A percentile compares a stretch with the other conserved stretches of the same genome.
These are phyloP conservation scores for Cololabis saira DNA, from an alignment of 2,113 vertebrate genomes.

Conservation along the genomic window DNA sequence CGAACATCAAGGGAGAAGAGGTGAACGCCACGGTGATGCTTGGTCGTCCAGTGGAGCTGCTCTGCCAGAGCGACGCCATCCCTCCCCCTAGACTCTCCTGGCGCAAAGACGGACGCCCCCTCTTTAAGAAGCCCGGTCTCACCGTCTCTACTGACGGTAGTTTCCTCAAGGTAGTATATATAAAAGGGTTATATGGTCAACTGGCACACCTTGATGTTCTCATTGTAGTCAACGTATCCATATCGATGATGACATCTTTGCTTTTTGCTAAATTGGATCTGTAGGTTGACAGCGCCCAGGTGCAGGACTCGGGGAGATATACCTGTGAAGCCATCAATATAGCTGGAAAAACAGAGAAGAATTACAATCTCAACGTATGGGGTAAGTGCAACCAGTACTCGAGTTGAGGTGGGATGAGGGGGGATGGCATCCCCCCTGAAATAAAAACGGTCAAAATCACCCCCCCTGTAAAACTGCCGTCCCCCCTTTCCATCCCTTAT, in stretches of 20 bases:
- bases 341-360: constrained; percentile 95
- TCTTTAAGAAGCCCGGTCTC: constrained; percentile 88
- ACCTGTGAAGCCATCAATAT: constrained; percentile 95
- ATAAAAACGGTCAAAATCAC: too few species aligned
- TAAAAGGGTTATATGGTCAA: background rate
- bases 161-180: constrained; percentile 84
- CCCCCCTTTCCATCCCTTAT: too few species aligned
- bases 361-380: constrained; percentile 96
- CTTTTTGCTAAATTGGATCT: constrained; percentile 11
- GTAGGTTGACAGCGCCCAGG: constrained; percentile 88
- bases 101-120: constrained; percentile 88
- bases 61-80: constrained; percentile 88
- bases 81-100: constrained; percentile 88
- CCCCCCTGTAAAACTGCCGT: too few species aligned
- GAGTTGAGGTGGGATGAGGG: too few species aligned
- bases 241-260: too few species aligned
- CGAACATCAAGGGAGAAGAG: constrained; percentile 94
- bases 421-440: too few species aligned
- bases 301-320: constrained; percentile 93
- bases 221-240: too few species aligned
- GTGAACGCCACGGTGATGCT: constrained; percentile 89
- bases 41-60: constrained; percentile 83
- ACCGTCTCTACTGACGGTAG: constrained; percentile 85
- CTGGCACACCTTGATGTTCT: too few species aligned
- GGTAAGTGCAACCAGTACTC: too few species aligned